phyloP scores from a whole-genome alignment of 2,797 vertebrate species.

The Centropyge bicolor region DNA sequence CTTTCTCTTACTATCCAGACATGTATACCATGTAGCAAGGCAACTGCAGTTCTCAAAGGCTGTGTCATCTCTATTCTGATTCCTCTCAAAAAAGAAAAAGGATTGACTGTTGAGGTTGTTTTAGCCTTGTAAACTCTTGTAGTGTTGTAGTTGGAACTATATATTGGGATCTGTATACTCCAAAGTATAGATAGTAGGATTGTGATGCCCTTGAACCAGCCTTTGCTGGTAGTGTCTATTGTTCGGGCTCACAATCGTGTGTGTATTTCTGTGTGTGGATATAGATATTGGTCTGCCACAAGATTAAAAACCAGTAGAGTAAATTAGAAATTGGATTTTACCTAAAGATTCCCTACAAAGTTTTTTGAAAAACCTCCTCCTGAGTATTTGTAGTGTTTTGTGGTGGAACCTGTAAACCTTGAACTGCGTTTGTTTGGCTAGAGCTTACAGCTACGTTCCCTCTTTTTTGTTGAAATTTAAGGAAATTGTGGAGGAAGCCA shows the following conservation, averaged over 20 bases:
- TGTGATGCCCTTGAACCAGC: conserved; percentile 65
- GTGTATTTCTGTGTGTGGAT: conserved; percentile 74
- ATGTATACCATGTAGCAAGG: conserved; percentile 79
- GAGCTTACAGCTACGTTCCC: conserved; percentile 39
- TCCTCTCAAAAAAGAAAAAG: conserved; percentile 70
- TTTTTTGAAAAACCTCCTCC: conserved; percentile 29
- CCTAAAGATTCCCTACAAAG: conserved; percentile 55
- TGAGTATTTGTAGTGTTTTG: conserved; percentile 57
- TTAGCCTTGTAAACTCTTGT: conserved; percentile 71
- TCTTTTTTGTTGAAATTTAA: conserved; percentile 33
- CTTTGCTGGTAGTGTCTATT: conserved; percentile 65
- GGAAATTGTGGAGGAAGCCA: conserved; percentile 64
- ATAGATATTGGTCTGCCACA: conserved; percentile 60
- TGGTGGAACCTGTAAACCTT: conserved; percentile 57
- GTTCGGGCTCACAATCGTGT: conserved; percentile 65
- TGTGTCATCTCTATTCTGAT: conserved; percentile 76
- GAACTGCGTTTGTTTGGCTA: conserved; percentile 55
- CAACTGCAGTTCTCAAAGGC: conserved; percentile 81
- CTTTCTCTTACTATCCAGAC: conserved; percentile 71
- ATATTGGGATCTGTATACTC: conserved; percentile 74
- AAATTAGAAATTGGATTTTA: conserved; percentile 65
- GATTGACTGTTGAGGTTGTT: conserved; percentile 68
- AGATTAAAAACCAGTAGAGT: conserved; percentile 64
- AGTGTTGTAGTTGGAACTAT: conserved; percentile 74
- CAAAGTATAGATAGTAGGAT: conserved; percentile 74